Evolutionary conservation across 2,113 vertebrate species (phyloP), one percentile per base, ranked within the genome.

Genomic region (Leucoraja erinaceus): DNA sequence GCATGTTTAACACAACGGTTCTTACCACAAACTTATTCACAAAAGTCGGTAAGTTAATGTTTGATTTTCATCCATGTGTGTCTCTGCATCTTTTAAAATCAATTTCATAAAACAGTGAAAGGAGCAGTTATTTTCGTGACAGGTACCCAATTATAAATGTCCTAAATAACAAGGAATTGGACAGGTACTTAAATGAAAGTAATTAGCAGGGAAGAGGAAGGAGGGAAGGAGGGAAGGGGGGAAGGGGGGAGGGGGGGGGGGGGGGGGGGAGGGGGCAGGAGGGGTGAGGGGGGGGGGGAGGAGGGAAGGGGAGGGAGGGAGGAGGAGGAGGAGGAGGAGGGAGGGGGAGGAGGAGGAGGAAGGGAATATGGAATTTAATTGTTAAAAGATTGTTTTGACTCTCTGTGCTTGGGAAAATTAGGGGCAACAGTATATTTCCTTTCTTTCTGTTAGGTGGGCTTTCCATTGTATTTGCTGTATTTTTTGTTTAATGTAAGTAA

Each of bases 181-280:
- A 83, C 38, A 83, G 38, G 38, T 47, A 47, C 38, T 47, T 47
- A 47, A 47, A 1, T 0, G 38, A 47, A 47, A 47, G 38, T 47
- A 47, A 47, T 47, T 47, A 47, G 38, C 38, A 47, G 38, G 38
- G 38, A 47, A 47, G 38, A 47, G 3, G 38, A 47, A 47, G 38
- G 3, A 47, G 38, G 3, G 3, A 3, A 47, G 3, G 38, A 47
- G 3, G 38, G 3, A 47, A 3, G 3, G 3, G 38, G 3, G 3
- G 38, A 47, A 47, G 38, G 3, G 3, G 38, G 3, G 3, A 3
- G 3, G 3, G 38, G 3, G 3, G 38, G 3, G 3, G 38, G 3
- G 3, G 38, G 3, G 3, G 38, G 3, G 3, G 38, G 3, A 47
- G 38, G 3, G 3, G 38, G 3, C 0, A 3, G 3, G 3, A 3